Percentiles rank a stretch among this genome's conserved stretches.
phyloP scores from a whole-genome alignment of 2,797 vertebrate species.

The Graptemys geographica region DNA sequence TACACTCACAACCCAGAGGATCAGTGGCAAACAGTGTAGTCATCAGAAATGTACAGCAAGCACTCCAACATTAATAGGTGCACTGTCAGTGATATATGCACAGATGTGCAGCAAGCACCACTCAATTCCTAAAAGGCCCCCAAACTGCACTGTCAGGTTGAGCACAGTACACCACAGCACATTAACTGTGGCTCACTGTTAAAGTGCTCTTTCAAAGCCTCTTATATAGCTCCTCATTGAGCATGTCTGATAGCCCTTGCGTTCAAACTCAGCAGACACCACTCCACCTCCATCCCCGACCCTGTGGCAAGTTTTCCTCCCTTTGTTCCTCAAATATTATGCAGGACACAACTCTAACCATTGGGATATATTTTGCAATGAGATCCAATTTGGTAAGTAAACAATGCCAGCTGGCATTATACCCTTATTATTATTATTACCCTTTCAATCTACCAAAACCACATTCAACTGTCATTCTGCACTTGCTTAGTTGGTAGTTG shows the following conservation, averaged over 20 bases:
- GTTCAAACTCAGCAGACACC: background rate
- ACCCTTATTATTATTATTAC: too few relatives aligned
- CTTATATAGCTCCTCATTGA: background rate
- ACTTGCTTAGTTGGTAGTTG: background rate
- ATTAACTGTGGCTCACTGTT: background rate
- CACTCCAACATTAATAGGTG: background rate
- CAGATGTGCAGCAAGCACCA: background rate
- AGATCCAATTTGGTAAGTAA: background rate
- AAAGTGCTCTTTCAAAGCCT: background rate
- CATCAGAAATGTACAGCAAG: background rate
- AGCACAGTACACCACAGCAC: background rate
- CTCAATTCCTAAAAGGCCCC: background rate
- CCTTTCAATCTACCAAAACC: background rate
- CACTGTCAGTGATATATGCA: background rate
- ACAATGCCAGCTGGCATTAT: background rate
- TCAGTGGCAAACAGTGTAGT: background rate
- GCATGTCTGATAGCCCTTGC: background rate
- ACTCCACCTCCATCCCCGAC: background rate
- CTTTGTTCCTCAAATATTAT: background rate
- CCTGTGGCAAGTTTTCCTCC: background rate
- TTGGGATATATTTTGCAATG: background rate
- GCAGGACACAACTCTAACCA: background rate
- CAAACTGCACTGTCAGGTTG: background rate
- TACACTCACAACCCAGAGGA: background rate
- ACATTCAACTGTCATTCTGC: background rate